phyloP scores from a whole-genome alignment of 1,140 invertebrate species.

The Drosophila nebulosa region DNA sequence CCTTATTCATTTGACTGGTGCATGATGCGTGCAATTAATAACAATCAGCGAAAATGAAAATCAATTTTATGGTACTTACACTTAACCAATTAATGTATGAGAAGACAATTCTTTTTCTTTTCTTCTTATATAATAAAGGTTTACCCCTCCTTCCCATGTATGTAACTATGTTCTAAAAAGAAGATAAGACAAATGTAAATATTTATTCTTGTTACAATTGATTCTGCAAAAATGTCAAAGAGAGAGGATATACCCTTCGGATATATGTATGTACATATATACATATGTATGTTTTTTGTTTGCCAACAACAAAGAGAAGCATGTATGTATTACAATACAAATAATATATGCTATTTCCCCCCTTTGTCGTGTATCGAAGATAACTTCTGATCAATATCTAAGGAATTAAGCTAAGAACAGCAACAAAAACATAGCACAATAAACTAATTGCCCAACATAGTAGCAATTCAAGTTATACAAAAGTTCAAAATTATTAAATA shows the following conservation, averaged over 20 bases:
- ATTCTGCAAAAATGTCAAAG: conserved; percentile 53
- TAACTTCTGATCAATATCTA: too few species aligned
- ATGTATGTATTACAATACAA: conserved; percentile 61
- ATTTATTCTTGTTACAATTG: conserved; percentile 26
- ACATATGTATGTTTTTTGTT: background rate
- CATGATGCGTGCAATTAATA: conserved; percentile 59
- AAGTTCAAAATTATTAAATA: too few species aligned
- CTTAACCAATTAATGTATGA: background rate
- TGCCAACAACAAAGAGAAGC: conserved; percentile 13
- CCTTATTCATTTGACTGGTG: conserved; percentile 3
- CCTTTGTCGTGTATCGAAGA: background rate
- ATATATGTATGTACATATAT: background rate
- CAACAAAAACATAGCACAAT: too few species aligned
- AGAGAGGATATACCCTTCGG: background rate
- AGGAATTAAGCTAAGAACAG: too few species aligned
- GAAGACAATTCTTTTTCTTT: too few species aligned
- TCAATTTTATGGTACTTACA: background rate
- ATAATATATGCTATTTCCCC: background rate
- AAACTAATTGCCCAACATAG: too few species aligned
- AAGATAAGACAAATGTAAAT: background rate
- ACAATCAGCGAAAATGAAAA: conserved; percentile 43
- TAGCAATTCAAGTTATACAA: too few species aligned
- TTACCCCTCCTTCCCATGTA: background rate
- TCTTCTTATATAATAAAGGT: too few species aligned
- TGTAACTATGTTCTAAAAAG: background rate